A percentile compares a stretch with the other conserved stretches of the same genome.
Conservation (phyloP, 2,113 vertebrate species). For the Peromyscus polionotus region DNA sequence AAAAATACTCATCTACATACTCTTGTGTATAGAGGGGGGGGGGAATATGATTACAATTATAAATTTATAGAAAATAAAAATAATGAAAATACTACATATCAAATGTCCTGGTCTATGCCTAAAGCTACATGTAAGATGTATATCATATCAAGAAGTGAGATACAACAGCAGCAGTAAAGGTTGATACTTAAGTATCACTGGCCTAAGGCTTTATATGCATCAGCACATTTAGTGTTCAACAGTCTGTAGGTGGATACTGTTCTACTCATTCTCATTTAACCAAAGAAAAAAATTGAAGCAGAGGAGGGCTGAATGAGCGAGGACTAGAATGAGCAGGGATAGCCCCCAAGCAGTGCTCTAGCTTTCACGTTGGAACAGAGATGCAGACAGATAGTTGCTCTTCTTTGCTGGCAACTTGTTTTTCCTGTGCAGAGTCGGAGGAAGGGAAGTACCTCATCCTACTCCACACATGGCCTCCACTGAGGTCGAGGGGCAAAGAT, state of each 20-base stretch:
- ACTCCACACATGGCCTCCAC: neutral
- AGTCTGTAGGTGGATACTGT: neutral
- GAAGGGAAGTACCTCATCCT: neutral
- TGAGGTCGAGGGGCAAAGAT: neutral
- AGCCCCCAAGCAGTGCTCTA: neutral
- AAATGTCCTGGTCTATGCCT: constrained; percentile 1
- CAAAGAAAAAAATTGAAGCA: neutral
- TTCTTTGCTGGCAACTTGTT: neutral
- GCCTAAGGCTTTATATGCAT: neutral
- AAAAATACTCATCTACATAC: constrained; percentile 57
- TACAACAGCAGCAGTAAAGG: neutral
- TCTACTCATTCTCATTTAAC: neutral
- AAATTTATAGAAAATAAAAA: constrained; percentile 66
- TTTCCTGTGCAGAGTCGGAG: neutral
- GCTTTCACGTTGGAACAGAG: neutral
- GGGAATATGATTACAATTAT: constrained; percentile 61
- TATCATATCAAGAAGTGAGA: neutral
- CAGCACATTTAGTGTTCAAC: neutral
- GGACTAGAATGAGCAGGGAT: neutral
- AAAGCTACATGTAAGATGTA: neutral
- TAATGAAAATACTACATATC: constrained; percentile 43
- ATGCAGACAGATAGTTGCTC: neutral
- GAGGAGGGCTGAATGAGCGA: neutral
- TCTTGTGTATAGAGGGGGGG: constrained; percentile 43
- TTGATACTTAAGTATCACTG: neutral